Base-by-base conservation (phyloP, 2,888 invertebrate species). In the Baronia brevicornis region DNA sequence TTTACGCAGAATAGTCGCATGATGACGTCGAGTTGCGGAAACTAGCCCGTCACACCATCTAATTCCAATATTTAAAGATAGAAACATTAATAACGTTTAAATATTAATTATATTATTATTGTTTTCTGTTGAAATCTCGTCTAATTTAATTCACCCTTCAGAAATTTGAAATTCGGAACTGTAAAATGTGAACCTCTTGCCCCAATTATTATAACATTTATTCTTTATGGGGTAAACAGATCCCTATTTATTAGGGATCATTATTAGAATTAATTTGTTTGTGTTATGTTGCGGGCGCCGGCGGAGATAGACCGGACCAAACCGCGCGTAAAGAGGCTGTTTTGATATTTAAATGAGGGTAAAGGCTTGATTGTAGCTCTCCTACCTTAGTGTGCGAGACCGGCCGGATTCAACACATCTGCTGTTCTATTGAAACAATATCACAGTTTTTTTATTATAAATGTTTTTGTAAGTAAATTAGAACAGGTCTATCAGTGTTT, bases 261-360 rank as follows among this genome's bases (percentile, higher is more conserved):
- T 82, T 82, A 80, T 78, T 68, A 53, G 80, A 80, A 84, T 84
- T 80, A 84, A 84, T 84, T 84, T 84, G 82, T 84, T 82, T 82
- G 68, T 74, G 78, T 78, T 78, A 74, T 75, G 74, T 78, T 75
- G 69, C 50, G 70, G 67, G 61, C 32, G 33, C 45, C 57, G 60
- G 48, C 47, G 50, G 54, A 57, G 58, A 54, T 61, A 54, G 60
- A 58, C 44, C 40, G 60, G 51, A 59, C 47, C 57, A 60, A 70
- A 65, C 66, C 66, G 67, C 59, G 65, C 66, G 68, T 61, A 62
- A 68, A 65, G 64, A 63, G 60, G 43, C 62, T 80, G 80, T 80
- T 82, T 82, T 80, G 66, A 77, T 82, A 84, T 82, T 79, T 70
- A 79, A 82, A 84, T 84, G 61, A 80, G 75, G 80, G 77, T 75